A percentile compares a stretch with the other conserved stretches of the same genome.
These are phyloP conservation scores for Eudemis profundana DNA, from an alignment of 2,888 invertebrate species.

Conservation along the genomic window DNA sequence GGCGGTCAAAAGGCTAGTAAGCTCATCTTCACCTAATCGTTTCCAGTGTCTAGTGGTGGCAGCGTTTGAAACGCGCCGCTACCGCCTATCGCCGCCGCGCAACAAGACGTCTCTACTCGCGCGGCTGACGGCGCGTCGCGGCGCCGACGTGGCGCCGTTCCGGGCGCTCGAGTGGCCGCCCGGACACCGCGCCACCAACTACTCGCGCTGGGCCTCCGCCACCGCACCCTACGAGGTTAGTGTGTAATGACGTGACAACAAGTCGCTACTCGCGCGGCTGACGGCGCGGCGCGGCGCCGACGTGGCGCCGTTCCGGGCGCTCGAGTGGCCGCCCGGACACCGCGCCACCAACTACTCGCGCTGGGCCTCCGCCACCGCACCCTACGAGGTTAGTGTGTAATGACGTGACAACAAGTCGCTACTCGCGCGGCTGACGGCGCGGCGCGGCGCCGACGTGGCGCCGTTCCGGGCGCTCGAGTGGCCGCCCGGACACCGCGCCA, in stretches of 20 bases:
- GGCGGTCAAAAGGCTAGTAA: too few species aligned
- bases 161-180: constrained; percentile 94
- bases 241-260: constrained; percentile 90
- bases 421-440: constrained; percentile 87
- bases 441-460: constrained; percentile 82
- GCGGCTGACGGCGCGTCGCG: constrained; percentile 82
- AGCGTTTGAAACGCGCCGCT: constrained; percentile 95
- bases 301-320: constrained; percentile 93
- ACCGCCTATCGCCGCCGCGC: constrained; percentile 91
- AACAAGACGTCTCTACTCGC: constrained; percentile 91
- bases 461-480: constrained; percentile 95
- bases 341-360: constrained; percentile 93
- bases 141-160: constrained; percentile 90
- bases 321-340: constrained; percentile 95
- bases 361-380: constrained; percentile 91
- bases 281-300: constrained; percentile 66
- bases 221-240: constrained; percentile 89
- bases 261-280: constrained; percentile 89
- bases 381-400: constrained; percentile 90
- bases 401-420: constrained; percentile 90
- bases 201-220: constrained; percentile 91
- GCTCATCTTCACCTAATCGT: too few species aligned
- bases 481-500: constrained; percentile 94
- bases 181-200: constrained; percentile 95
- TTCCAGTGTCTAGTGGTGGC: constrained; percentile 90